phyloP scores from a whole-genome alignment of 2,113 vertebrate genomes.

The Pedionomus torquatus region DNA sequence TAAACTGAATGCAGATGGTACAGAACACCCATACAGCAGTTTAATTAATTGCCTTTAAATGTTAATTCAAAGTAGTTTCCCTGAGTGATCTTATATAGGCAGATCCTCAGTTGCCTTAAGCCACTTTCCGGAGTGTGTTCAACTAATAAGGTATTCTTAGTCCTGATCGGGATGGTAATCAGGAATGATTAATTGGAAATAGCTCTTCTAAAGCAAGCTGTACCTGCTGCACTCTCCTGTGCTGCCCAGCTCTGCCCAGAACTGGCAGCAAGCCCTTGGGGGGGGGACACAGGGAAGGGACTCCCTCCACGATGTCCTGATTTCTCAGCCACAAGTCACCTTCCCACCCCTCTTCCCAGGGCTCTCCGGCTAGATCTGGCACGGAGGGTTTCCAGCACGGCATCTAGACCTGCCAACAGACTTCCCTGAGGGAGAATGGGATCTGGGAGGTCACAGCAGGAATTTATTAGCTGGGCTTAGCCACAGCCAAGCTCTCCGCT shows the following conservation, averaged over 20 bases:
- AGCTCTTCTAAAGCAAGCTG: neutral
- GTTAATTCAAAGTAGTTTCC: slow-evolving; percentile 19
- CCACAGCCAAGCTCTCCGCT: accelerated
- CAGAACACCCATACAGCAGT: neutral
- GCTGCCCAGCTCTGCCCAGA: neutral
- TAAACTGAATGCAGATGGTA: neutral
- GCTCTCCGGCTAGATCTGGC: neutral
- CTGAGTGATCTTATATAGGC: neutral
- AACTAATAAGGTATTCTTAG: neutral
- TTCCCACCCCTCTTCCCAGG: neutral
- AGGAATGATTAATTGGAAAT: slow-evolving; percentile 12
- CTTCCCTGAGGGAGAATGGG: neutral
- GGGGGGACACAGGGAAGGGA: accelerated
- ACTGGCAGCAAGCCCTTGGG: accelerated
- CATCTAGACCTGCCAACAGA: neutral
- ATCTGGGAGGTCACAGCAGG: neutral
- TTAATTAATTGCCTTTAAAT: slow-evolving; percentile 41
- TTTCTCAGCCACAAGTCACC: neutral
- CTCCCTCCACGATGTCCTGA: neutral
- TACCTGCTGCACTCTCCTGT: neutral
- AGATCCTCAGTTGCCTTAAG: slow-evolving; percentile 15
- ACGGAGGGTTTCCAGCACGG: neutral
- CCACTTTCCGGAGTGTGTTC: neutral
- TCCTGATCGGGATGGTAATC: neutral
- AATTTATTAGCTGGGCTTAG: neutral